Evolutionary conservation across 2,113 vertebrate species (phyloP), one percentile per base, ranked within the genome.

Genomic region (Mustela lutreola): DNA sequence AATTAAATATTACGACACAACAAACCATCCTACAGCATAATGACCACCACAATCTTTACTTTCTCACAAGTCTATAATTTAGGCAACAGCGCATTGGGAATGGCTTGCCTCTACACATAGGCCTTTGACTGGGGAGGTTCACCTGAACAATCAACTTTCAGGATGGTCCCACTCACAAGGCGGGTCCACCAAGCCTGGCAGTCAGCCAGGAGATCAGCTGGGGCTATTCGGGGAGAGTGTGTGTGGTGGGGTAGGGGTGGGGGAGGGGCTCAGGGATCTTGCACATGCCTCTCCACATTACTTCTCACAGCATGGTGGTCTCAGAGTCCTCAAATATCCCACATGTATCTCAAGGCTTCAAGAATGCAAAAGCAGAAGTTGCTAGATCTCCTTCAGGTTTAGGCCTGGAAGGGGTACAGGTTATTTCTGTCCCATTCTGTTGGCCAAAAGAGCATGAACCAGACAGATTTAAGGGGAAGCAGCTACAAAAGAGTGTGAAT

Each of bases 251-350:
- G 60, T 11, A 39, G 42, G 36, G 28, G 21, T 33, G 14, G 14
- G 15, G 11, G 11, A 7, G 9, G 45, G 65, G 7, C 26, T 15
- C 9, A 0, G 14, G 50, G 78, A 31, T 58, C 56, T 75, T 14
- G 10, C 50, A 4, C 4, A 50, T 70, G 5, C 28, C 60, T 81
- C 12, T 91, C 33, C 82, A 91, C 14, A 0, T 36, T 75, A 95
- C 89, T 79, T 58, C 65, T 78, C 50, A 53, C 22, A 70, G 18
- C 56, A 19, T 11, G n/a, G 19, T 56, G 65, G 39, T 80, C 79
- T 71, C 31, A 39, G 48, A 71, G 60, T 42, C 28, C 62, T 19
- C 48, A 8, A 9, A 63, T 15, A 24, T 22, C 36, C 56, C 87
- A 71, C n/a, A 10, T 5, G 16, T 10, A 12, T 39, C n/a, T 70